Evolutionary conservation across 1,140 invertebrate genomes (phyloP), one percentile per base, ranked within the genome.

Genomic region (Reticulitermes speratus): DNA sequence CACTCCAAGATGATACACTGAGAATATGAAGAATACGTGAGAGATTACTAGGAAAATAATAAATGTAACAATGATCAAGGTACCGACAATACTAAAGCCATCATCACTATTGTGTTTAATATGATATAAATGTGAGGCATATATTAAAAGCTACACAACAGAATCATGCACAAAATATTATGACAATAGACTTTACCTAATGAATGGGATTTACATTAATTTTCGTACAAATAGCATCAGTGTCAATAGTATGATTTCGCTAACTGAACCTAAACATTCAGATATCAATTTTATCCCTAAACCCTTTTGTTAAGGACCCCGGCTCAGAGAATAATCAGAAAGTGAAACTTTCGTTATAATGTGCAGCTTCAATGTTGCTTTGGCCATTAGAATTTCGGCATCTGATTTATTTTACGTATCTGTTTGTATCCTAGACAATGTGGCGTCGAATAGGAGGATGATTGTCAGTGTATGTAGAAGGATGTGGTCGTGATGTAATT

Each of bases 31-130:
- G 65, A 75, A 75, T 25, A 75, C 65, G 25, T 11, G 65, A 75
- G 65, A 75, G 65, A 75, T 30, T 75, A 30, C n/a, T 30, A 75
- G 25, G n/a, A 75, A 75, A n/a, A 30, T 75, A 75, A 75, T 75
- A 75, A 75, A 75, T 75, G n/a, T 75, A 75, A 75, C 65, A 75
- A 75, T 30, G n/a, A 25, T 75, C 9, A 30, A 25, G 25, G 65
- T 2, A 8, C n/a, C 25, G n/a, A 25, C 65, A 30, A n/a, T 30
- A 9, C 6, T 16, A 75, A 30, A 9, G 7, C n/a, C n/a, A 75
- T 75, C 65, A 75, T 75, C 25, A 75, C 65, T 75, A 75, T n/a
- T 75, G 25, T 75, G 65, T 75, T 75, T 75, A 75, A 30, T 75
- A 30, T 75, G n/a, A 3, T 75, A 75, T 25, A 12, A 75, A 30